Conservation (phyloP, 2,797 vertebrate species). For the Urocyon cinereoargenteus region DNA sequence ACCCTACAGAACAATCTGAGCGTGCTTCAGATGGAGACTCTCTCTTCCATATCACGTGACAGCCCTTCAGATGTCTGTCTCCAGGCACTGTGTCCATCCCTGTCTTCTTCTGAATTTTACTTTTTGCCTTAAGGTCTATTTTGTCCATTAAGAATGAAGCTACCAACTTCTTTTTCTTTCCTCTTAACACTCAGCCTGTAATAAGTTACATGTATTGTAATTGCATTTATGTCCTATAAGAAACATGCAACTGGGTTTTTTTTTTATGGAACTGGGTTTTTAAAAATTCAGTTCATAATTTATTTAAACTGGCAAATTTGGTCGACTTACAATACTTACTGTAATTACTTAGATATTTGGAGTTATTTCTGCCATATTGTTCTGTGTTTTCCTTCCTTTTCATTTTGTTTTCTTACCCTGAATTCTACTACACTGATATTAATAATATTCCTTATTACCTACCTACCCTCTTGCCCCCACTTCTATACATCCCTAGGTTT, state of each 20-base stretch:
- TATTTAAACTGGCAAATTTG: not conserved
- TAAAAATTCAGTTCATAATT: not conserved
- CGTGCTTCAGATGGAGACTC: not conserved
- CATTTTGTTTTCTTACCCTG: not conserved
- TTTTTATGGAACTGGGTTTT: not conserved
- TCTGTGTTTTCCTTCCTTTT: not conserved
- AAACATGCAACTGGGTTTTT: not conserved
- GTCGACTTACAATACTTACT: not conserved
- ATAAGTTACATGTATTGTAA: not conserved
- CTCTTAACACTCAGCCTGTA: constrained; percentile 9
- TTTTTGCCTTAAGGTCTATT: not conserved
- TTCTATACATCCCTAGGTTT: not conserved
- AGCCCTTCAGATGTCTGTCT: not conserved
- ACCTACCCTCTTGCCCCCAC: not conserved
- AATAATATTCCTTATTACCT: constrained; percentile 2
- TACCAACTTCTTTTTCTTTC: not conserved
- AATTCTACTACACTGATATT: not conserved
- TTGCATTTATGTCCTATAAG: not conserved
- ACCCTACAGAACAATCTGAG: not conserved
- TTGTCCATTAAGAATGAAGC: not conserved
- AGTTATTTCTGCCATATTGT: not conserved
- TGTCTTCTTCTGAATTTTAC: not conserved
- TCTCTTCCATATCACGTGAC: not conserved
- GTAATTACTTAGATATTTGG: not conserved
- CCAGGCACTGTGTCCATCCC: not conserved